These are phyloP conservation scores for Sebastes oblongus DNA, from an alignment of 2,797 vertebrate genomes.

Conservation along the genomic window DNA sequence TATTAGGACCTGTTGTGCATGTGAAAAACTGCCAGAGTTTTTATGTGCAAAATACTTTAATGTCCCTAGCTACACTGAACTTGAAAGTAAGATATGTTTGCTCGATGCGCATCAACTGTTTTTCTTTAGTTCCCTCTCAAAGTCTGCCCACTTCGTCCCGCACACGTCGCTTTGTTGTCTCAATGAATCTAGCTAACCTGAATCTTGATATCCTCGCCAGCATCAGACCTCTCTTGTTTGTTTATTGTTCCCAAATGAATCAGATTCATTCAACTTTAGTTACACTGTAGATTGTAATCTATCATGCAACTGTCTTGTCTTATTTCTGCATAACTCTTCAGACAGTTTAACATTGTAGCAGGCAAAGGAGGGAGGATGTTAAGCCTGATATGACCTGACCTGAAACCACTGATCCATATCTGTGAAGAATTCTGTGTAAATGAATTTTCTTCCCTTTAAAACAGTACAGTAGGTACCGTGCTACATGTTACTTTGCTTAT, in stretches of 20 bases:
- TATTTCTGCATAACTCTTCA: constrained; percentile 17
- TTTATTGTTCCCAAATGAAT: constrained; percentile 50
- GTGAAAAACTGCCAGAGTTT: not conserved
- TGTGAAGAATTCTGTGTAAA: not conserved
- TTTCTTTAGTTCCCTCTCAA: not conserved
- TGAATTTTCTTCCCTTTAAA: not conserved
- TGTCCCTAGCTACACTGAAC: not conserved
- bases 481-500: constrained; percentile 15
- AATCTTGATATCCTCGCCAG: constrained; percentile 21
- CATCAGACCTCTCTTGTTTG: constrained; percentile 24
- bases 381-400: constrained; percentile 12
- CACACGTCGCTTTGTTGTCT: not conserved
- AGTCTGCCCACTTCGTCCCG: not conserved
- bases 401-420: constrained; percentile 24
- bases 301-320: constrained; percentile 12
- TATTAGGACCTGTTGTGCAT: not conserved
- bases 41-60: not conserved
- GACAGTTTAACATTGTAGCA: not conserved
- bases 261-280: constrained; percentile 30
- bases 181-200: not conserved
- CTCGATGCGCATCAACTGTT: not conserved
- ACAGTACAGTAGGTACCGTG: not conserved
- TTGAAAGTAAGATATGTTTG: not conserved
- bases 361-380: not conserved
- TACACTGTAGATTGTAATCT: constrained; percentile 39